A percentile compares a stretch with the other conserved stretches of the same genome.
Conservation (phyloP, 2,888 invertebrate genomes). For the Dinocampus coccinellae region DNA sequence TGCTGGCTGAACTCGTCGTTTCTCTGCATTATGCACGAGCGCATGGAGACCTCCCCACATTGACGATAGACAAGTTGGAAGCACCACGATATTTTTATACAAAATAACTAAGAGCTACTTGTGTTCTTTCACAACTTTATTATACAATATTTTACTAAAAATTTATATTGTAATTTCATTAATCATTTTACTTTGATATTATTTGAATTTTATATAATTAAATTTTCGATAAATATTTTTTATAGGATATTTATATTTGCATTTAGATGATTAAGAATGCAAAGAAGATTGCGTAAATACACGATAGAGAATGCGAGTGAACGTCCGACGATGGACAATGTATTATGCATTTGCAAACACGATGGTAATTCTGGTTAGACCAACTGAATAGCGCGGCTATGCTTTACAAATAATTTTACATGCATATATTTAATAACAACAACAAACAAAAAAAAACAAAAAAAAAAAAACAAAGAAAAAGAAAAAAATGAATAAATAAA, state of each 20-base stretch:
- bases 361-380: constrained; percentile 17
- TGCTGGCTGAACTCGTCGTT: constrained; percentile 64
- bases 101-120: too few species aligned
- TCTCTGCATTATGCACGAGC: constrained; percentile 67
- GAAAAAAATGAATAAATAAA: too few species aligned
- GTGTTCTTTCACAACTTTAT: too few species aligned
- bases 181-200: too few species aligned
- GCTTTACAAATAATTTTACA: not conserved
- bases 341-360: constrained; percentile 60
- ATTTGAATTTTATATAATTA: too few species aligned
- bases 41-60: constrained; percentile 17
- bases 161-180: too few species aligned
- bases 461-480: too few species aligned
- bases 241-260: not conserved
- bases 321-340: constrained; percentile 50
- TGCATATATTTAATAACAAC: not conserved
- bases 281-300: constrained; percentile 50
- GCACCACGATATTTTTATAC: constrained; percentile 33
- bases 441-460: too few species aligned
- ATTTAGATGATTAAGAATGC: constrained; percentile 50
- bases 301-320: constrained; percentile 55
- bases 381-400: not conserved
- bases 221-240: not conserved
- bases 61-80: too few species aligned
- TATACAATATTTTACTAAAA: too few species aligned